A percentile compares a stretch with the other conserved stretches of the same genome.
These are phyloP conservation scores for Lethenteron reissneri DNA, from an alignment of 2,113 vertebrate species.

Conservation along the genomic window DNA sequence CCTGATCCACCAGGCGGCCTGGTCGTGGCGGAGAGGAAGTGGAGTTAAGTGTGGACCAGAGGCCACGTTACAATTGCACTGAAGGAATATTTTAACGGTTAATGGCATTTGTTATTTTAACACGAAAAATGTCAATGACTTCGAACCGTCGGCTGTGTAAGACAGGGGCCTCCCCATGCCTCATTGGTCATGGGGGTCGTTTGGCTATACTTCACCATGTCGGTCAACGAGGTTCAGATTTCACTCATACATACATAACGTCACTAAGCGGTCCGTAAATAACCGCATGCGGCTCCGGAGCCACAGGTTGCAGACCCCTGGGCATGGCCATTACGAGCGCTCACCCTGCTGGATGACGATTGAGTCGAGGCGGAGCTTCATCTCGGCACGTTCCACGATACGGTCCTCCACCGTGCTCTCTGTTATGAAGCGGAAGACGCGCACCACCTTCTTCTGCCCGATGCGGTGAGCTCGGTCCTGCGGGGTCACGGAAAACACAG, in stretches of 20 bases:
- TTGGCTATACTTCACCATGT: too few species aligned
- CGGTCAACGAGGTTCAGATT: too few species aligned
- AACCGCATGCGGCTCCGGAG: neutral
- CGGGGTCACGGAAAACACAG: constrained; percentile 9
- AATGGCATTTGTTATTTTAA: neutral
- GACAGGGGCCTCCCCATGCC: too few species aligned
- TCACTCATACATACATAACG: neutral
- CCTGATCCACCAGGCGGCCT: constrained; percentile 59
- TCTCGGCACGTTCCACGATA: constrained; percentile 66
- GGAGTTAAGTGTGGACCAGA: neutral
- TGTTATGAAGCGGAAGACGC: constrained; percentile 59
- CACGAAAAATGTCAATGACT: neutral
- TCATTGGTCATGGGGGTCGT: too few species aligned
- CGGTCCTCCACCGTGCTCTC: constrained; percentile 70
- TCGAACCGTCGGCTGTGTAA: neutral
- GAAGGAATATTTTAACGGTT: too few species aligned
- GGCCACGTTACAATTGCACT: too few species aligned
- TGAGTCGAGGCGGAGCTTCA: constrained; percentile 59
- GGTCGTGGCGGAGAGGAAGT: constrained; percentile 10
- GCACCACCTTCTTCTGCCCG: constrained; percentile 57
- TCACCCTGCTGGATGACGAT: constrained; percentile 76
- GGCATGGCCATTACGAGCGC: constrained; percentile 14
- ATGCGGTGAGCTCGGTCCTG: constrained; percentile 70
- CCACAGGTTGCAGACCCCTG: neutral
- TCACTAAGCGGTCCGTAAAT: neutral